Evolutionary conservation across 2,888 invertebrate species (phyloP), one percentile per base, ranked within the genome.

Genomic region (Chymomyza fuscimana): DNA sequence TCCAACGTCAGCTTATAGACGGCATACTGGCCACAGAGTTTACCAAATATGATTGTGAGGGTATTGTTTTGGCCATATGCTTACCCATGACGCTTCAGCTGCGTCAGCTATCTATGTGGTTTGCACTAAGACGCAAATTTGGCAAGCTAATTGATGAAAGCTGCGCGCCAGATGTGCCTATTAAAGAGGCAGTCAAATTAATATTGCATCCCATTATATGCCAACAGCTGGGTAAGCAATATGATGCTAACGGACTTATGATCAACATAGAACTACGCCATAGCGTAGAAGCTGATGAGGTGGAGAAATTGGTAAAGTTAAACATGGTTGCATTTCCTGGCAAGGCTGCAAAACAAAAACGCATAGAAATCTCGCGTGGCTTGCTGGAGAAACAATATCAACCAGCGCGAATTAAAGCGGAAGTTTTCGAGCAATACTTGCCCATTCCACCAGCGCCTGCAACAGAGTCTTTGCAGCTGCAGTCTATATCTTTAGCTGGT

Each of bases 161-260:
- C 59, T 87, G 74, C 59, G 76, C 89, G 1, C 90, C 90, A 0
- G 90, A 94, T 83, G 93, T 94, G 19, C 92, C 94, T 0, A 89
- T 96, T 0, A 97, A 97, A 89, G 96, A 97, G 89, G 95, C 95
- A 0, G 96, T 96, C 94, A 97, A 97, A 91, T 94, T 95, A 93
- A 93, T 94, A 12, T 93, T 95, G 65, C 94, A 95, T 65, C 92
- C 93, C 0, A 91, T 92, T 66, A 91, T 97, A 25, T 94, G 94
- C 16, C 71, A 92, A 15, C 88, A 91, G 61, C 91, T 95, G 0
- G 91, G 91, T 15, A 94, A 94, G 88, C 89, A 90, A 15, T 93
- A 94, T 75, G 94, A 95, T 84, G 89, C 90, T 16, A 89, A 93
- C 78, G 94, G 94, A 22, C 80, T 92, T 10, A 88, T 91, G 87